Evolutionary conservation across 2,113 vertebrate genomes (phyloP).

Genomic region (Toxotes chatareus): DNA sequence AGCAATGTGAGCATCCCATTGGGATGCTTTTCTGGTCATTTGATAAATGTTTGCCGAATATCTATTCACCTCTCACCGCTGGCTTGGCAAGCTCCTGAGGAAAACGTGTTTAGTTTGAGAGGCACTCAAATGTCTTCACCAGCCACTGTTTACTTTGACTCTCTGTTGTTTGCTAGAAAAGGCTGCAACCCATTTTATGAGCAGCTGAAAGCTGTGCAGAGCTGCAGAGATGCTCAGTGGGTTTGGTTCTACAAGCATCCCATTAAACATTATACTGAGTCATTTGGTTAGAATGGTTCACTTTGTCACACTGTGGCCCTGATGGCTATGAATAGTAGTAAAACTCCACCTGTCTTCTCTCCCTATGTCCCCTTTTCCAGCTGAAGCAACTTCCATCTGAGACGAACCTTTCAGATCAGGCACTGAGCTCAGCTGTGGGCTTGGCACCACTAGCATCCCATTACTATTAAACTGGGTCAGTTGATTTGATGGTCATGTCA

Average conservation of each 20-base stretch:
- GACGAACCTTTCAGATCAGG: too few species aligned
- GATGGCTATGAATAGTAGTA: neutral
- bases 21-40: neutral
- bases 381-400: too few species aligned
- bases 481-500: neutral
- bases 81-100: neutral
- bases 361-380: too few species aligned
- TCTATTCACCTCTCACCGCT: neutral
- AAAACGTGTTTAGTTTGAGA: neutral
- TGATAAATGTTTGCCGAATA: constrained; percentile 3
- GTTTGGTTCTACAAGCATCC: neutral
- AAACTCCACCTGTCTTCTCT: neutral
- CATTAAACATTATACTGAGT: neutral
- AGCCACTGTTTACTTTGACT: constrained; percentile 6
- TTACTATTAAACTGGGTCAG: neutral
- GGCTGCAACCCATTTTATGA: neutral
- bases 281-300: neutral
- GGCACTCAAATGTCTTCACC: neutral
- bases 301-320: neutral
- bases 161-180: constrained; percentile 1
- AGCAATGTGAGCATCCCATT: neutral
- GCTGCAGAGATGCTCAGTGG: neutral
- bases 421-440: too few species aligned
- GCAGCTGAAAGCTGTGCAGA: constrained; percentile 3
- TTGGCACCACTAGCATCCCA: too few species aligned